These are phyloP conservation scores for Lepeophtheirus salmonis DNA, from an alignment of 1,140 invertebrate genomes.

Conservation along the genomic window DNA sequence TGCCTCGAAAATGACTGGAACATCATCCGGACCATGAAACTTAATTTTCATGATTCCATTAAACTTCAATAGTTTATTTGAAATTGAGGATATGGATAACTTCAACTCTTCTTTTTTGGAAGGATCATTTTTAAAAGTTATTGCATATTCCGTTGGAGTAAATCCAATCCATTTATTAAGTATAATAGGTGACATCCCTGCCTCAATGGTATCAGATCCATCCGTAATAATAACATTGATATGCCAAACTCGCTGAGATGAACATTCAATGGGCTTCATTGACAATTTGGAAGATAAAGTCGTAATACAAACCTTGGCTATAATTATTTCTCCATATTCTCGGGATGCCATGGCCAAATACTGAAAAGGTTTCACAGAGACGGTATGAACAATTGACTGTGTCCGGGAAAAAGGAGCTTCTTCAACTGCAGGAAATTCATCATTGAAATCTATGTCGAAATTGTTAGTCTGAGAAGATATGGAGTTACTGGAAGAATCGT, in stretches of 20 bases:
- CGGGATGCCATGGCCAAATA: not conserved
- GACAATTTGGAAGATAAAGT: not conserved
- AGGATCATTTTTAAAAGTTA: not conserved
- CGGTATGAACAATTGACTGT: not conserved
- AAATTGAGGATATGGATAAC: not conserved
- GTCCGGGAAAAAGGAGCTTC: not conserved
- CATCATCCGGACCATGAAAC: not conserved
- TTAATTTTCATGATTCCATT: not conserved
- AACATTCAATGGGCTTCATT: not conserved
- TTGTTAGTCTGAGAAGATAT: not conserved
- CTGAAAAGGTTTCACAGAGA: not conserved
- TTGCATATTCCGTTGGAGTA: not conserved
- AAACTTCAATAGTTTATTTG: not conserved
- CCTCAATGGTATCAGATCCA: not conserved
- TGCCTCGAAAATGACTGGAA: not conserved
- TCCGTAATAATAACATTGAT: not conserved
- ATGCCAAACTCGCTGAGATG: not conserved
- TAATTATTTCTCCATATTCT: not conserved
- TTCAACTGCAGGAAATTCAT: not conserved
- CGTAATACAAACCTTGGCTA: not conserved
- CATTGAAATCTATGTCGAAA: not conserved
- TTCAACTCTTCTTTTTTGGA: not conserved
- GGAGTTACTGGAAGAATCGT: not conserved
- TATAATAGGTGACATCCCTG: not conserved
- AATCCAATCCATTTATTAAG: not conserved